Conservation (phyloP, 2,797 vertebrate species). For the Sebastes flavidus region DNA sequence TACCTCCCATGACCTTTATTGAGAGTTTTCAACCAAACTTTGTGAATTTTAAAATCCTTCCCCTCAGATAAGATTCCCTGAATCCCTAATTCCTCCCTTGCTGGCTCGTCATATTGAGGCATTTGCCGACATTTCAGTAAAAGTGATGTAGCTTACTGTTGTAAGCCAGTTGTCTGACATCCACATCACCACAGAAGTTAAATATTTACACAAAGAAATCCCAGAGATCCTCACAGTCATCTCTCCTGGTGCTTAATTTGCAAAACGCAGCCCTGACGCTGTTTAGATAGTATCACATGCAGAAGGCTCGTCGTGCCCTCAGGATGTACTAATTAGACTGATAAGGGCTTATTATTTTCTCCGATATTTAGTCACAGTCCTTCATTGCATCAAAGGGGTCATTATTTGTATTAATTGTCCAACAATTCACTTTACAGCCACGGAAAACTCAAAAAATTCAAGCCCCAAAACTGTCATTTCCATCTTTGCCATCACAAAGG, state of each 20-base stretch:
- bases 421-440: background rate
- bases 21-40: conserved; percentile 5
- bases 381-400: conserved; percentile 24
- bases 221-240: conserved; percentile 54
- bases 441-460: background rate
- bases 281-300: conserved; percentile 51
- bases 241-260: conserved; percentile 67
- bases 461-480: background rate
- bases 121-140: conserved; percentile 24
- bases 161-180: conserved; percentile 61
- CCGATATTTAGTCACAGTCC: conserved; percentile 16
- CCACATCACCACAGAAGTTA: conserved; percentile 48
- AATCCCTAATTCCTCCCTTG: background rate
- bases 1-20: background rate
- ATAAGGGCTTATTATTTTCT: conserved; percentile 48
- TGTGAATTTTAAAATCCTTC: background rate
- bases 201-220: conserved; percentile 71
- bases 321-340: conserved; percentile 58
- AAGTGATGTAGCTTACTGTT: conserved; percentile 39
- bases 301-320: conserved; percentile 26
- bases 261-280: conserved; percentile 44
- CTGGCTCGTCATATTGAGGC: conserved; percentile 5
- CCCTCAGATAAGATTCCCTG: background rate
- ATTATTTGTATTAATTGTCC: conserved; percentile 17
- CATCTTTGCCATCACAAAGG: background rate